Base-by-base conservation (phyloP, 2,888 invertebrate genomes). In the Acrobasis suavella region DNA sequence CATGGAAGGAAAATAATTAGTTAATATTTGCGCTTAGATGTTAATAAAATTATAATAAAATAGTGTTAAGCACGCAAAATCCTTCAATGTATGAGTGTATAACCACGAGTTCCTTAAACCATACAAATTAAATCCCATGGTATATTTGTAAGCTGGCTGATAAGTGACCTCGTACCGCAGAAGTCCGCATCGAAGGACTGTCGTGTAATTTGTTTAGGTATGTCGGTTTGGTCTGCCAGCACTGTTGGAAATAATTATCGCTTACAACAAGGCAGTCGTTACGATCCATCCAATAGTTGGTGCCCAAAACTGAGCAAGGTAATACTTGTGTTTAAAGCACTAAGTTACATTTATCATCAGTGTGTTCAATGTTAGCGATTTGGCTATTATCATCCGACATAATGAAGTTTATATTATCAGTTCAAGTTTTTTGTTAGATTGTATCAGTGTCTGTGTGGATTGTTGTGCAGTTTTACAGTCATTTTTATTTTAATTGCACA, bases 161-260 rank as follows among this genome's bases (percentile, higher is more conserved):
- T 56, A 56, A 42, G 82, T 89, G 88, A 90, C 89, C 88, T 89
- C 89, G 82, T 72, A 56, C 82, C 22, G 17, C 51, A 52, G 51
- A 59, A 60, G 76, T 78, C 54, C 77, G 78, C 82, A 81, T 80
- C 81, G 84, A 87, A 88, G 86, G 84, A 85, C 85, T 89, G 73
- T 82, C 83, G 83, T 86, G 82, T 80, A 79, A 85, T 85, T 83
- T 86, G 82, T 83, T 87, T 92, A 91, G 91, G 91, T 90, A 94
- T 94, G 95, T 95, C 95, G 91, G 93, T 95, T 87, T 95, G 95
- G 95, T 95, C 95, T 80, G 95, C 95, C 82, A 93, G 94, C 83
- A 93, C 94, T 77, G 93, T 93, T 86, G 95, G 90, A 79, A 90
- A 90, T 86, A 91, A 90, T 87, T 88, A 87, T 79, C 86, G 85